Evolutionary conservation across 2,888 invertebrate species (phyloP), one percentile per base, ranked within the genome.

Genomic region (Coelinius sp.): DNA sequence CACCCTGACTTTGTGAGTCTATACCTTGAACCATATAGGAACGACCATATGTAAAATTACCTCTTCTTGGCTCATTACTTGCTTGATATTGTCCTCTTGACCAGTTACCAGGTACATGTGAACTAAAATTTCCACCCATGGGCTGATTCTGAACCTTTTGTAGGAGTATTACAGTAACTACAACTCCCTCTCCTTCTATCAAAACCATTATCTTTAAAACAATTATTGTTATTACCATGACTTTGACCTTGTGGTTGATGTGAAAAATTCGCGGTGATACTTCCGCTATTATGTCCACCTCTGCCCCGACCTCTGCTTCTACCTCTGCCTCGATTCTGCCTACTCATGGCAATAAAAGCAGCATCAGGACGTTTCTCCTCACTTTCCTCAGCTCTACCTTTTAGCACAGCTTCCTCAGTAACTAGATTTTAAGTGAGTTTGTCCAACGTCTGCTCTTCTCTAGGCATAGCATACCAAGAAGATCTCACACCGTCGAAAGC

Each of bases 381-480:
- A 49, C 20, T 1, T 20, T 8, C 46, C 14, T 17, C 20, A 7
- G 46, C 20, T 2, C 46, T 49, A 2, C 20, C 7, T 17, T 49
- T 20, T 20, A 25, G 27, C 12, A 41, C 46, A 2, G 31, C 41
- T 63, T 71, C 70, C 64, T 73, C 73, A 17, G 64, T 71, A 4
- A 70, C 38, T 10, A 71, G 53, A 44, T 73, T 69, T 10, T 70
- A 67, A 5, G 70, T 56, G 6, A 72, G n/a, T 65, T 68, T 72
- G 24, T 70, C 72, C 12, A 70, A 24, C 3, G 59, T 68, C 25
- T 75, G 71, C 31, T 53, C 17, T 7, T 8, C 59, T 27, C 20
- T 59, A 10, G 73, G 71, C 6, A 75, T 71, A 1, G 71, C 71
- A 49, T 68, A 75, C 71, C 73, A 73, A 0, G 73, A 69, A 2